Evolutionary conservation across 2,888 invertebrate genomes (phyloP), one percentile per base, ranked within the genome.

Genomic region (Andrena hattorfiana): DNA sequence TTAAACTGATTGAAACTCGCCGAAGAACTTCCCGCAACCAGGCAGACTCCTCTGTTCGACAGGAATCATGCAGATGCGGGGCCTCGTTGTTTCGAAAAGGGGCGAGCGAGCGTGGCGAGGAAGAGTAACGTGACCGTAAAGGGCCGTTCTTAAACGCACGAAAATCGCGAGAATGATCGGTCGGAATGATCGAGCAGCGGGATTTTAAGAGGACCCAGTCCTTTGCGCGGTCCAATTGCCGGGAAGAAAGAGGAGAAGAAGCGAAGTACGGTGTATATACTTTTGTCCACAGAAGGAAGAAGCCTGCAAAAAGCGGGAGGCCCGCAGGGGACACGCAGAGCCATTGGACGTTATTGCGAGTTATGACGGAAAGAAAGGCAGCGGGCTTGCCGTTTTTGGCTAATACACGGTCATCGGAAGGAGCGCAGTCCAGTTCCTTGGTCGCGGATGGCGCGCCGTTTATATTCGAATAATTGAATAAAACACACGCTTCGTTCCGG

Each of bases 361-460:
- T 76, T 77, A 80, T 77, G 73, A 49, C 49, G 32, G 42, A 59
- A 67, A 67, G 67, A 81, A 71, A 64, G 81, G 62, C 62, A 51
- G 49, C 69, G 35, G 51, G 10, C 3, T 30, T 20, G 68, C 78
- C 78, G 48, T 75, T 75, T 78, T 78, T 68, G 78, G 81, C 78
- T 85, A 85, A 85, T 85, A 74, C 67, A 60, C 63, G 73, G 82
- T 79, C 78, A 85, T 73, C 63, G 70, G 78, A 54, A 16, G 71
- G 49, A 60, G 42, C 32, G 62, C 6, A 35, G 71, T 10, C 56
- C 76, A 70, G 30, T 70, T 67, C 60, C 67, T 62, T 28, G 23
- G 26, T 16, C 54, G 20, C 63, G 48, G 42, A 75, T 49, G 59
- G 54, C 56, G 35, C 48, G 79, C 70, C 67, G 77, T 70, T 79